A percentile compares a stretch with the other conserved stretches of the same genome.
Conservation (phyloP, 2,797 vertebrate species). For the Calcarius lapponicus region DNA sequence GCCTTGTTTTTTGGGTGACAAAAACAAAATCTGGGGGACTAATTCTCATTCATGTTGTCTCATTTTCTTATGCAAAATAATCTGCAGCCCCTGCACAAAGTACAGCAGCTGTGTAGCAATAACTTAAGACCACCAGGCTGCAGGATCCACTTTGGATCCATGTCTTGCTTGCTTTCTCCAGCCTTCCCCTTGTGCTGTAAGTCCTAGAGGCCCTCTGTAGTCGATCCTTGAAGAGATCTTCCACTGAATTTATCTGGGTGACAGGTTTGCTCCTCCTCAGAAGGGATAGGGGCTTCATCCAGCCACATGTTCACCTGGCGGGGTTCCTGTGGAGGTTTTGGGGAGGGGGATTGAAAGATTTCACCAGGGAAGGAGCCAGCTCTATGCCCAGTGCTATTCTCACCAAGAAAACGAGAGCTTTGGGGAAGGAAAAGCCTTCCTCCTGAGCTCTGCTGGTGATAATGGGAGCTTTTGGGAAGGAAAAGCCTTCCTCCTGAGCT, state of each 20-base stretch:
- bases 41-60: not conserved
- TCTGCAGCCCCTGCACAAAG: not conserved
- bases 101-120: not conserved
- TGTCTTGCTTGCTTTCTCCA: not conserved
- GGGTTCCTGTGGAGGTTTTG: not conserved
- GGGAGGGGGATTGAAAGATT: fast-evolving
- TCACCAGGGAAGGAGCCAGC: not conserved
- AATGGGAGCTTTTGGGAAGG: not conserved
- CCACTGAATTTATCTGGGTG: not conserved
- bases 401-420: not conserved
- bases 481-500: not conserved
- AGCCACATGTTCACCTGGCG: fast-evolving
- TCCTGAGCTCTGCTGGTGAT: not conserved
- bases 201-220: fast-evolving
- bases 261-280: not conserved
- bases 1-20: not conserved
- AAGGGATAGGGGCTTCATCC: not conserved
- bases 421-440: not conserved
- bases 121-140: not conserved
- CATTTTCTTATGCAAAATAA: not conserved
- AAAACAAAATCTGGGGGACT: not conserved
- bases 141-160: not conserved
- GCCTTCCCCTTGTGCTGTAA: not conserved
- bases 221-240: not conserved
- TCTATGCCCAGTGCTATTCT: not conserved